A percentile compares a stretch with the other conserved stretches of the same genome.
Conservation (phyloP, 2,888 invertebrate genomes). For the Danaus chrysippus region DNA sequence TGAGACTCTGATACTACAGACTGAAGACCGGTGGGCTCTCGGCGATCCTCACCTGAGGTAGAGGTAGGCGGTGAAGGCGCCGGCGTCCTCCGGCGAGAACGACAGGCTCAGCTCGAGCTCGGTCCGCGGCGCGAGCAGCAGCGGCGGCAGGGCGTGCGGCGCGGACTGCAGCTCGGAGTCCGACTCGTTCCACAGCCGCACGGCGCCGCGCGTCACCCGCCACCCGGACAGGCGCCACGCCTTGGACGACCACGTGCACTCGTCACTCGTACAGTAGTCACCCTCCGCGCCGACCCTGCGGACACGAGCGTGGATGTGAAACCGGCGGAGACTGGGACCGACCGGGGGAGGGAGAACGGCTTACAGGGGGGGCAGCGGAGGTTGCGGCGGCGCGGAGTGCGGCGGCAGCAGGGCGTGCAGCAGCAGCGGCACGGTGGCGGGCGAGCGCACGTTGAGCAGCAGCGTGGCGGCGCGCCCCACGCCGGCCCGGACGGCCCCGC, state of each 20-base stretch:
- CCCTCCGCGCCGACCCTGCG: constrained; percentile 30
- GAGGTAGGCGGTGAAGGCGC: constrained; percentile 66
- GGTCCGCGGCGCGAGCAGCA: constrained; percentile 79
- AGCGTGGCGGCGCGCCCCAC: constrained; percentile 31
- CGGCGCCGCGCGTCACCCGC: constrained; percentile 40
- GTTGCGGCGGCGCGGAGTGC: constrained; percentile 72
- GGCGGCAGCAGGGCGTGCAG: constrained; percentile 81
- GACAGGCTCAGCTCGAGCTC: constrained; percentile 67
- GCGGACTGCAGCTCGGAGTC: constrained; percentile 16
- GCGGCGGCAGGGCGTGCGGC: constrained; percentile 36
- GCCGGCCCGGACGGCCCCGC: constrained; percentile 31
- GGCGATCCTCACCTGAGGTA: constrained; percentile 59
- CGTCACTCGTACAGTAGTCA: constrained; percentile 26
- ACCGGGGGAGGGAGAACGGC: constrained; percentile 20
- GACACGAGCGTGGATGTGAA: constrained; percentile 19
- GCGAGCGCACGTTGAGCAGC: constrained; percentile 67
- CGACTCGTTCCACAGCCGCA: constrained; percentile 14
- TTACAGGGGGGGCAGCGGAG: constrained; percentile 25
- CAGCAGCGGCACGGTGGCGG: constrained; percentile 85
- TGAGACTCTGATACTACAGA: background rate
- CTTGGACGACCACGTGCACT: constrained; percentile 34
- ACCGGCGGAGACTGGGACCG: constrained; percentile 16
- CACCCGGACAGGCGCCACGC: constrained; percentile 49
- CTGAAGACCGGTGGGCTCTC: background rate
- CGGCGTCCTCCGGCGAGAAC: constrained; percentile 23